Evolutionary conservation across 2,888 invertebrate species (phyloP).

Genomic region (Steinernema carpocapsae): DNA sequence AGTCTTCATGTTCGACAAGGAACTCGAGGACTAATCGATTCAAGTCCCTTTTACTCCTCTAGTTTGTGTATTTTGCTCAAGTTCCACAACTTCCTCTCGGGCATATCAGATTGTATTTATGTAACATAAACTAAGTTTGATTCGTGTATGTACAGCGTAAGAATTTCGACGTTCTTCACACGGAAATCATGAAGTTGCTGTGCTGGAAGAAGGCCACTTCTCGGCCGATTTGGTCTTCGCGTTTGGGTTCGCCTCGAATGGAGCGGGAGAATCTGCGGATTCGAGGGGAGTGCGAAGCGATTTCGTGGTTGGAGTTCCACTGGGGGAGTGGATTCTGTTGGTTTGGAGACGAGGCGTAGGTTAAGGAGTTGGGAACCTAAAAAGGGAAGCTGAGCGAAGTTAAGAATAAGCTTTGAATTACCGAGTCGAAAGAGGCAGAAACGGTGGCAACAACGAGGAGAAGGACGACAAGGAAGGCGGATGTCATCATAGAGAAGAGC

Average conservation of each 20-base stretch:
- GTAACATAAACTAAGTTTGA: no score
- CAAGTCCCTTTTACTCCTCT: background rate
- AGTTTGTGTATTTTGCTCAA: background rate
- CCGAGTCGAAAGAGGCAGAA: no score
- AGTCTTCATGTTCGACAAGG: slow-evolving; percentile 40
- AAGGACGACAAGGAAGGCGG: background rate
- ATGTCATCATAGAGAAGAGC: background rate
- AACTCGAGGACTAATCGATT: slow-evolving; percentile 36
- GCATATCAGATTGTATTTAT: background rate
- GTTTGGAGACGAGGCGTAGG: no score
- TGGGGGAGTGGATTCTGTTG: no score
- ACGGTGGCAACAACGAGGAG: background rate
- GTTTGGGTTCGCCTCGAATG: background rate
- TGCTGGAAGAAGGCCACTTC: background rate
- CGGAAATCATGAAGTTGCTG: background rate
- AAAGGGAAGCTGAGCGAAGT: no score
- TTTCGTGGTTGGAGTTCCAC: no score
- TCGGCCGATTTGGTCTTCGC: no score
- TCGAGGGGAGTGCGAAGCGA: background rate
- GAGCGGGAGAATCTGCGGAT: background rate
- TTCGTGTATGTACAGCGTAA: no score
- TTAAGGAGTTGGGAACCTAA: no score
- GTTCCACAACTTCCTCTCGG: background rate
- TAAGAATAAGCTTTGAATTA: no score
- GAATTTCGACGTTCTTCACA: no score